Base-by-base conservation (phyloP, 2,113 vertebrate genomes). In the Macrotis lagotis region DNA sequence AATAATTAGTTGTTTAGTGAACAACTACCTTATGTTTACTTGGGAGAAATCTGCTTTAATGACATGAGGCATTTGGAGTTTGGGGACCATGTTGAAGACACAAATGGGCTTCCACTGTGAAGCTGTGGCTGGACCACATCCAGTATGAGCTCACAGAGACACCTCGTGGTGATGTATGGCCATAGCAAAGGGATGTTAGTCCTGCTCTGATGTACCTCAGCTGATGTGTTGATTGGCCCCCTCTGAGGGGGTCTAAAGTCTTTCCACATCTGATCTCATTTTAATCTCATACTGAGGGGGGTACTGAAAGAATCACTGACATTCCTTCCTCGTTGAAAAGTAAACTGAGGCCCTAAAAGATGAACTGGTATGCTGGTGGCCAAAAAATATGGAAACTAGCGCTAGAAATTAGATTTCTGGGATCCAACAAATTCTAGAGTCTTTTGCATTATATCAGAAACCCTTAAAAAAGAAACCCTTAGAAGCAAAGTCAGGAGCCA, bases 91-190 rank as follows among this genome's bases (percentile, higher is more conserved):
- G 25, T 91, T 92, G 90, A 90, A 96, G 50, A 90, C 8, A 90
- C 92, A 91, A 50, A 44, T 94, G 92, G 92, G 59, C 28, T 89
- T 93, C 44, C 14, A 0, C 48, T 51, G 83, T 37, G 28, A 48
- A 48, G 24, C 93, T 4, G 12, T 0, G 1, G n/a, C 91, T 25
- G 44, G 48, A 51, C 66, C 91, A 89, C 44, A 74, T 90, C 91
- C 89, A 92, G 31, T 49, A n/a, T 91, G 90, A 96, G 94, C 94
- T 95, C 90, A 83, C 24, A 96, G 98, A 96, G 97, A 91, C 98
- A 97, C 96, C 98, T 95, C 95, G 97, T 95, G 97, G 89, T 92
- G 50, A 94, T 26, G 44, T 91, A 48, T n/a, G 92, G 52, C 47
- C 94, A 90, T 53, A 91, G 66, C 66, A 83, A 83, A 83, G 66